These are phyloP conservation scores for Pontoporia blainvillei DNA, from an alignment of 2,113 vertebrate species.

Conservation along the genomic window DNA sequence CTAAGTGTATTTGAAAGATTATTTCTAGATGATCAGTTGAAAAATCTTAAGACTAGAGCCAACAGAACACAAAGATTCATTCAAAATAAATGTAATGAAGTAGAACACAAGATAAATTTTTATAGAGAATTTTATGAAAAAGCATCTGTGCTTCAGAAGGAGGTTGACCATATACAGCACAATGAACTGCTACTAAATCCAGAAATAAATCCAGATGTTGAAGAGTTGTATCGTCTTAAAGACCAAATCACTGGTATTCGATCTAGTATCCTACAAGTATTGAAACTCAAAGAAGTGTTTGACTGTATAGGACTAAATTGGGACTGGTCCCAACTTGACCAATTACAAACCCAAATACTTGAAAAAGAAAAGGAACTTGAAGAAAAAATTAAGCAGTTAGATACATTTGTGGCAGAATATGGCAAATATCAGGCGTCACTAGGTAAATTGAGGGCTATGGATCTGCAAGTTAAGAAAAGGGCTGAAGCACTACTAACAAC, in stretches of 20 bases:
- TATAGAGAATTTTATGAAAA: slow-evolving; percentile 78
- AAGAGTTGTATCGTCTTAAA: slow-evolving; percentile 57
- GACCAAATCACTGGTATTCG: slow-evolving; percentile 65
- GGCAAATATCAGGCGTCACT: slow-evolving; percentile 80
- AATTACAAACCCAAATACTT: slow-evolving; percentile 69
- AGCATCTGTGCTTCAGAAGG: slow-evolving; percentile 77
- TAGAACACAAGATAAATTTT: slow-evolving; percentile 77
- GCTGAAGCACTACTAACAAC: slow-evolving; percentile 67
- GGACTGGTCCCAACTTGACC: slow-evolving; percentile 72
- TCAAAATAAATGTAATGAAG: slow-evolving; percentile 79
- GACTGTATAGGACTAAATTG: slow-evolving; percentile 71
- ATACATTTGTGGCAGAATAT: slow-evolving; percentile 74
- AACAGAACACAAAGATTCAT: slow-evolving; percentile 79
- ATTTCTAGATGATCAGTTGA: slow-evolving; percentile 85
- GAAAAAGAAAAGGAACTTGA: slow-evolving; percentile 78
- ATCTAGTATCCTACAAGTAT: slow-evolving; percentile 60
- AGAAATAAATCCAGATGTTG: slow-evolving; percentile 22
- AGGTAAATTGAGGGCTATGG: slow-evolving; percentile 79
- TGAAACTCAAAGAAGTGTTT: slow-evolving; percentile 79
- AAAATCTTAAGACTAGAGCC: slow-evolving; percentile 83
- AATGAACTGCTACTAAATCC: slow-evolving; percentile 45
- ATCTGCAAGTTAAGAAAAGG: slow-evolving; percentile 78
- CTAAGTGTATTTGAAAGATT: slow-evolving; percentile 86
- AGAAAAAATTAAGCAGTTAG: slow-evolving; percentile 75
- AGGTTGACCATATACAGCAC: slow-evolving; percentile 74